Percentiles rank a stretch among this genome's conserved stretches.
Conservation (phyloP, 2,888 invertebrate species). For the Chrysina gloriosa region DNA sequence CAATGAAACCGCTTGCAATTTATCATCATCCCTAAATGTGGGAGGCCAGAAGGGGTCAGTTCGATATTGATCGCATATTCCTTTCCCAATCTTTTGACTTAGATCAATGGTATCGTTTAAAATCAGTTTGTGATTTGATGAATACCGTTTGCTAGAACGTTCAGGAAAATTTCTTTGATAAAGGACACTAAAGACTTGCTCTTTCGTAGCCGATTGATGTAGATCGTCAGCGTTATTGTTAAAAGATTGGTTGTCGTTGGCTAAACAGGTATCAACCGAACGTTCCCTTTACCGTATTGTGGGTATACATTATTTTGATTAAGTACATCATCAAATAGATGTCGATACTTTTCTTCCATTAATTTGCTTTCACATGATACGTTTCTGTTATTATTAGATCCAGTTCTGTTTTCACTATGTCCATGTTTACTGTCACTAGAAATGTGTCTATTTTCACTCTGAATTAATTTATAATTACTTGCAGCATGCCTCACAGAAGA, state of each 20-base stretch:
- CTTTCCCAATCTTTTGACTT: constrained; percentile 61
- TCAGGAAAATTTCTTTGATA: constrained; percentile 61
- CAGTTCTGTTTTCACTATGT: constrained; percentile 16
- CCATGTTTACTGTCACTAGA: constrained; percentile 32
- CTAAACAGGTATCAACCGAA: constrained; percentile 18
- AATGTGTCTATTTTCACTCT: constrained; percentile 26
- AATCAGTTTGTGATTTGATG: constrained; percentile 65
- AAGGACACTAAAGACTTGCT: constrained; percentile 53
- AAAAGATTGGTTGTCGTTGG: constrained; percentile 9
- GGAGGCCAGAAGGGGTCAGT: constrained; percentile 61
- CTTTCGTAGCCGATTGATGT: constrained; percentile 38
- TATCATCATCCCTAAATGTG: constrained; percentile 40
- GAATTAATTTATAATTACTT: constrained; percentile 29
- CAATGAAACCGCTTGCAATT: constrained; percentile 27
- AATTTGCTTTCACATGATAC: constrained; percentile 21
- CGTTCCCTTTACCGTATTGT: not conserved
- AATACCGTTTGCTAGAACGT: constrained; percentile 66
- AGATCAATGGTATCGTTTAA: constrained; percentile 65
- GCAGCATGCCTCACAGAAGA: constrained; percentile 46
- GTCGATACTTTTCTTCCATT: constrained; percentile 17
- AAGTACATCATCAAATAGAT: constrained; percentile 6
- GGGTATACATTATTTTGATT: constrained; percentile 1
- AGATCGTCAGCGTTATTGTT: constrained; percentile 10
- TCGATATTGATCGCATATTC: constrained; percentile 59
- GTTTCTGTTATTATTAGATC: constrained; percentile 16